Evolutionary conservation across 1,140 invertebrate species (phyloP).

Genomic region (Periplaneta americana): DNA sequence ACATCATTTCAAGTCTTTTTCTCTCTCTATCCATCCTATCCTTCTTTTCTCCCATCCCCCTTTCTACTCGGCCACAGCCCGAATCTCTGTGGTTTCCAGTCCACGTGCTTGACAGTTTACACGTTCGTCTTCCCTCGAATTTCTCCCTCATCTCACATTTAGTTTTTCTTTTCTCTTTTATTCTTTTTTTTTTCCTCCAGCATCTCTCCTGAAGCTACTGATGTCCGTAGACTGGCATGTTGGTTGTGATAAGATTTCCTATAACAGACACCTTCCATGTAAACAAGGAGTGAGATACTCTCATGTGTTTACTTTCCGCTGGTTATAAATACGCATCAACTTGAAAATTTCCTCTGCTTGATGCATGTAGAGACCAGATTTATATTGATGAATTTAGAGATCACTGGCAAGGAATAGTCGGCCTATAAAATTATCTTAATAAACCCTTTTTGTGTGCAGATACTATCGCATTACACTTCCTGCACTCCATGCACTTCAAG

Average conservation of each 20-base stretch:
- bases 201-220: neutral
- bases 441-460: no score
- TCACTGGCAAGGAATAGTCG: no score
- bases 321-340: neutral
- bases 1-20: no score
- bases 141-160: neutral
- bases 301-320: neutral
- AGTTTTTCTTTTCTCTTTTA: neutral
- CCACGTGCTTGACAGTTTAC: neutral
- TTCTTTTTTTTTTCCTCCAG: neutral
- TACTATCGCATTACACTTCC: no score
- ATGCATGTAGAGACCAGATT: no score
- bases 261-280: neutral
- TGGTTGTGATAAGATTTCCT: neutral
- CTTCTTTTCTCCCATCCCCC: no score
- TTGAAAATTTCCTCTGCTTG: no score
- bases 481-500: no score
- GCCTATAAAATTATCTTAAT: no score
- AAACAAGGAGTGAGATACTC: neutral
- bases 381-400: no score
- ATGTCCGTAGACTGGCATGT: neutral
- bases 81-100: neutral
- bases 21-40: no score
- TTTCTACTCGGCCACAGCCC: no score
- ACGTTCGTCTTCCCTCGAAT: neutral